Evolutionary conservation across 2,113 vertebrate species (phyloP).

Genomic region (Electrona antarctica): DNA sequence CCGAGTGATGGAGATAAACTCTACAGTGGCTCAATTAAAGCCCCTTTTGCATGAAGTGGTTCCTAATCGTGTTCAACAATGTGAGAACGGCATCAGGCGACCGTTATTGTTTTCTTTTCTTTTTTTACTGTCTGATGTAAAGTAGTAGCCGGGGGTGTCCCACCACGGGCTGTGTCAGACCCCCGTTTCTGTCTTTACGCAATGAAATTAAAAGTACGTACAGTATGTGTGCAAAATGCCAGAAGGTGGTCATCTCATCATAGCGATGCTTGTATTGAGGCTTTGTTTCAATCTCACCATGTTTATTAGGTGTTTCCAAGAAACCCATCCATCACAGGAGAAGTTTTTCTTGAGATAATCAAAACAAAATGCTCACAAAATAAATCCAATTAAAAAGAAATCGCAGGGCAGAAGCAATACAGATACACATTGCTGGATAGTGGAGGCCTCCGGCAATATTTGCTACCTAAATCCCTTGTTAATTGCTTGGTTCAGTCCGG

Average conservation of each 20-base stretch:
- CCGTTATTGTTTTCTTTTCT: slow-evolving; percentile 13
- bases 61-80: slow-evolving; percentile 42
- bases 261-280: slow-evolving; percentile 14
- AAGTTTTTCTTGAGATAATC: slow-evolving; percentile 8
- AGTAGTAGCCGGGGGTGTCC: slow-evolving; percentile 43
- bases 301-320: slow-evolving; percentile 57
- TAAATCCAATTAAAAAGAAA: background rate
- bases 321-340: slow-evolving; percentile 42
- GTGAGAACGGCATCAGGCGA: slow-evolving; percentile 32
- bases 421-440: slow-evolving; percentile 7
- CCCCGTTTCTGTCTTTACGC: slow-evolving; percentile 31
- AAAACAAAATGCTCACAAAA: background rate
- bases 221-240: slow-evolving; percentile 11
- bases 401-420: slow-evolving; percentile 25
- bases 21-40: slow-evolving; percentile 49
- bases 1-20: slow-evolving; percentile 57
- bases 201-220: slow-evolving; percentile 6
- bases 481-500: slow-evolving; percentile 4
- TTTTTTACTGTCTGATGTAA: slow-evolving; percentile 34
- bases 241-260: slow-evolving; percentile 18
- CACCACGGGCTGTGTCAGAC: slow-evolving; percentile 29
- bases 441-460: background rate
- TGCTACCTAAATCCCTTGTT: slow-evolving; percentile 28
- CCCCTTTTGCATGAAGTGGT: slow-evolving; percentile 65
- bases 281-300: slow-evolving; percentile 14